Conservation (phyloP, 2,797 vertebrate genomes). For the Morelia viridis region DNA sequence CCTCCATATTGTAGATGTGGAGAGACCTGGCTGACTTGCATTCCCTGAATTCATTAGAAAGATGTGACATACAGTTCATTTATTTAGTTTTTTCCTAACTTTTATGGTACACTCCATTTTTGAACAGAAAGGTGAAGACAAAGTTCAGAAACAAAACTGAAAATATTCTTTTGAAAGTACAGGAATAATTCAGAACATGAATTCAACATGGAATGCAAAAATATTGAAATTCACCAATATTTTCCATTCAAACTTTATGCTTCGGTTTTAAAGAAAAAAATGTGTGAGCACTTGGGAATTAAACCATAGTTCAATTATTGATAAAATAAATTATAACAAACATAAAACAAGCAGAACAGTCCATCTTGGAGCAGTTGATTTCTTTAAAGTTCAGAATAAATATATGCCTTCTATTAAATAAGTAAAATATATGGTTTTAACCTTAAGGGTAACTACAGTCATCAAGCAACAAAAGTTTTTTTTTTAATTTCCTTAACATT, state of each 20-base stretch:
- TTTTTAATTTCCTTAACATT: background rate
- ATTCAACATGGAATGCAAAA: background rate
- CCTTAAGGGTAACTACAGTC: background rate
- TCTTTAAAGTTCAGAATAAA: background rate
- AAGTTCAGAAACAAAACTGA: background rate
- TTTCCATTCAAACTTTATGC: slow-evolving; percentile 1
- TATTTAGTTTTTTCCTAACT: background rate
- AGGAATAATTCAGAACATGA: background rate
- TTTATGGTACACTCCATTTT: background rate
- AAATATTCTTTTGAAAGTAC: background rate
- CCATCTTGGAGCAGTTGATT: background rate
- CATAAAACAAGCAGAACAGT: background rate
- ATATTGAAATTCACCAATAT: background rate
- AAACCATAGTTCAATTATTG: background rate
- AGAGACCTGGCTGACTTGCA: background rate
- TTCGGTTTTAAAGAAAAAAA: background rate
- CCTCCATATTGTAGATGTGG: background rate
- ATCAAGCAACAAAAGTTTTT: background rate
- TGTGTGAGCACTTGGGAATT: background rate
- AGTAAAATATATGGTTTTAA: background rate
- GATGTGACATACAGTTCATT: background rate
- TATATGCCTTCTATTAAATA: background rate
- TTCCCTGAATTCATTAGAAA: background rate
- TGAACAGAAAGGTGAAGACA: background rate
- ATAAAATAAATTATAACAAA: background rate